phyloP scores from a whole-genome alignment of 2,797 vertebrate genomes.

The Pelodytes ibericus region DNA sequence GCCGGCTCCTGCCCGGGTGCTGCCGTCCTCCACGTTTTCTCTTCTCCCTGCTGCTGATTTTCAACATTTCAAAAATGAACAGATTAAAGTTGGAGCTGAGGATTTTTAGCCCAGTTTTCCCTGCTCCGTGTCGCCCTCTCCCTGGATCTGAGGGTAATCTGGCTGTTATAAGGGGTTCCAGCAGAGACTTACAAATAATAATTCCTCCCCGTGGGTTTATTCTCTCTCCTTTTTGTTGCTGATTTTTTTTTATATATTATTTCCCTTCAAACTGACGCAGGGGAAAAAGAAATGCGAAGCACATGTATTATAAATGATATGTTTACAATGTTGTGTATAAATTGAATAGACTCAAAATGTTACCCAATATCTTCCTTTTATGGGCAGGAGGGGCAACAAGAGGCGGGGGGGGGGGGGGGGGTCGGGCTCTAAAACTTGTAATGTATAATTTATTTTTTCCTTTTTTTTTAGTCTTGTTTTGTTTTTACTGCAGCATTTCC shows the following conservation, averaged over 20 bases:
- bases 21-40: constrained; percentile 43
- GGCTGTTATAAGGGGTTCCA: no score
- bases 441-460: constrained; percentile 84
- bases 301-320: constrained; percentile 99
- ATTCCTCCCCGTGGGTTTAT: no score
- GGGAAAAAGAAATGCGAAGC: constrained; percentile 87
- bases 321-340: constrained; percentile 99
- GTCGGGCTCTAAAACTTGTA: constrained; percentile 62
- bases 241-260: not conserved
- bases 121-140: no score
- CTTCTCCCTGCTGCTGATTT: constrained; percentile 48
- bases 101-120: not conserved
- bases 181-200: no score
- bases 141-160: no score
- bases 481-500: not conserved
- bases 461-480: constrained; percentile 63
- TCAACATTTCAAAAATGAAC: not conserved
- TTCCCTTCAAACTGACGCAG: constrained; percentile 59
- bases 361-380: constrained; percentile 78
- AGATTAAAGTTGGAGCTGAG: not conserved
- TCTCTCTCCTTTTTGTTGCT: not conserved
- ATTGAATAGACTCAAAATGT: constrained; percentile 88
- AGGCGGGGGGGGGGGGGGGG: constrained; percentile 28
- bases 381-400: constrained; percentile 52
- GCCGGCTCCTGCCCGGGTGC: constrained; percentile 32